Evolutionary conservation across 2,113 vertebrate genomes (phyloP).

Genomic region (Megaceryle maxima): DNA sequence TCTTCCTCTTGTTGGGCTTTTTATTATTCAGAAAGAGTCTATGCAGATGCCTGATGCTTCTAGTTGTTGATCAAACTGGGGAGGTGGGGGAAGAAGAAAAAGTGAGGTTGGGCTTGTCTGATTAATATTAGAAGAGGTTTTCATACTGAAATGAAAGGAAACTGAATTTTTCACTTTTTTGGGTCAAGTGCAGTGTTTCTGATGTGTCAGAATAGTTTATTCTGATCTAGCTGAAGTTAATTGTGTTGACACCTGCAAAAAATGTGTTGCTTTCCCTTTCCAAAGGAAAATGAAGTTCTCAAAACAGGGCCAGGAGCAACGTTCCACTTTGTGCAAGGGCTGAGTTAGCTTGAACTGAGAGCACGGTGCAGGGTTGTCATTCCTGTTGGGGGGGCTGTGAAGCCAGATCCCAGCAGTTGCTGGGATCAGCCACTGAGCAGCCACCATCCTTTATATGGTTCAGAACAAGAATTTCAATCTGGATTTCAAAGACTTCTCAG

Average conservation of each 20-base stretch:
- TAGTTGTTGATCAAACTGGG: neutral
- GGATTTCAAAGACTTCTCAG: accelerated
- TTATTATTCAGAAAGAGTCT: neutral
- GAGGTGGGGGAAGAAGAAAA: neutral
- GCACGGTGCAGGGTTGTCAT: accelerated
- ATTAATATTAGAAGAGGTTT: neutral
- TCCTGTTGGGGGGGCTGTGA: neutral
- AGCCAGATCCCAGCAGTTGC: neutral
- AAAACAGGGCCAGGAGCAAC: neutral
- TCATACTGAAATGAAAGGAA: neutral
- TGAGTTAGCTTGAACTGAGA: neutral
- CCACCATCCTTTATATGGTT: neutral
- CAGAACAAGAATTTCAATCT: neutral
- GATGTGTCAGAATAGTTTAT: neutral
- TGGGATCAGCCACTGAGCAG: neutral
- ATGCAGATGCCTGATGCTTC: neutral
- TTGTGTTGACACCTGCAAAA: neutral
- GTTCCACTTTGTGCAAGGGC: neutral
- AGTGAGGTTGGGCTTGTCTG: neutral
- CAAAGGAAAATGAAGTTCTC: neutral
- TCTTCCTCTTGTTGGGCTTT: neutral
- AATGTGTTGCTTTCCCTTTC: neutral
- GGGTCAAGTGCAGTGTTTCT: neutral
- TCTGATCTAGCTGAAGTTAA: neutral
- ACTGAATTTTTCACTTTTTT: neutral